A percentile compares a stretch with the other conserved stretches of the same genome.
Evolutionary conservation across 2,113 vertebrate species (phyloP).

Genomic region (Patagioenas fasciata): DNA sequence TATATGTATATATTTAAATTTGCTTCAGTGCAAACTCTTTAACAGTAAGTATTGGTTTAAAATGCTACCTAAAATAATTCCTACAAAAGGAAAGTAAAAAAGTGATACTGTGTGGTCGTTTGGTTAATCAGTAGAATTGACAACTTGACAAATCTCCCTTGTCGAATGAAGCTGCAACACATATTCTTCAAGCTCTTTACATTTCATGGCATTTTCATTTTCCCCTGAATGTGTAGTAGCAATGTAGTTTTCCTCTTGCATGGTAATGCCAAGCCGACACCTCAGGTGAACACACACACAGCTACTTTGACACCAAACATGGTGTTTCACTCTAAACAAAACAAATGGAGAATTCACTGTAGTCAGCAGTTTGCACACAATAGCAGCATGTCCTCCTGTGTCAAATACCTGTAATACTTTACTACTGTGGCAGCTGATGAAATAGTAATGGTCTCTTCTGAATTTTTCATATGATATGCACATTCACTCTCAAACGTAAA

Average conservation of each 20-base stretch:
- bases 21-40: background rate
- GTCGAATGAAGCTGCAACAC: constrained; percentile 48
- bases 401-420: background rate
- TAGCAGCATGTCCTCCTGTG: background rate
- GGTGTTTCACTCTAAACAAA: background rate
- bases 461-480: constrained; percentile 5
- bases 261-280: background rate
- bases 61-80: constrained; percentile 10
- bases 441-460: background rate
- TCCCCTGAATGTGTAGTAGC: background rate
- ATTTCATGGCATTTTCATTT: constrained; percentile 61
- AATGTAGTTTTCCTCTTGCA: constrained; percentile 23
- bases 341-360: background rate
- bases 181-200: constrained; percentile 55
- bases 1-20: background rate
- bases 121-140: constrained; percentile 37
- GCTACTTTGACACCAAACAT: background rate
- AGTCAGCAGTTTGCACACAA: background rate
- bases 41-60: background rate
- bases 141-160: constrained; percentile 59
- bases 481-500: background rate
- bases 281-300: background rate
- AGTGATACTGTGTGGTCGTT: background rate
- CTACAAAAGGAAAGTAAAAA: constrained; percentile 5
- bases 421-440: background rate